Conservation (phyloP, 2,113 vertebrate genomes). For the Anser cygnoides region DNA sequence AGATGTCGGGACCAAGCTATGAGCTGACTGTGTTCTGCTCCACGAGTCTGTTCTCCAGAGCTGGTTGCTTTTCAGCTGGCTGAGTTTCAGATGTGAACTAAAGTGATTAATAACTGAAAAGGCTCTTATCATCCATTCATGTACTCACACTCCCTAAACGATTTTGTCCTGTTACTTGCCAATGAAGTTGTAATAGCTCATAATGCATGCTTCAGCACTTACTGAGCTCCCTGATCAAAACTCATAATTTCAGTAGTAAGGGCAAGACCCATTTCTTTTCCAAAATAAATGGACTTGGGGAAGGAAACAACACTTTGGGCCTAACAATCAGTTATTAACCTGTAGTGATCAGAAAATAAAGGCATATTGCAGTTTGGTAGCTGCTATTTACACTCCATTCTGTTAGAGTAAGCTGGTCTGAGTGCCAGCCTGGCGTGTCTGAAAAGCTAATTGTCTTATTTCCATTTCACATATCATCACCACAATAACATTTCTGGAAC, state of each 20-base stretch:
- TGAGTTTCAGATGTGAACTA: slow-evolving; percentile 20
- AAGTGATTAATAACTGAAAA: slow-evolving; percentile 38
- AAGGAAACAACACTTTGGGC: slow-evolving; percentile 16
- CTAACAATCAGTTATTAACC: slow-evolving; percentile 12
- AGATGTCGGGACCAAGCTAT: neutral
- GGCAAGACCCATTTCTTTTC: neutral
- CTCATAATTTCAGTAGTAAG: neutral
- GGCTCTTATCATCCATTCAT: neutral
- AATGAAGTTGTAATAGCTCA: neutral
- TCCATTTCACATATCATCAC: slow-evolving; percentile 22
- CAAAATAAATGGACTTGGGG: neutral
- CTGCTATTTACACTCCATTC: neutral
- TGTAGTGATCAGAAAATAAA: neutral
- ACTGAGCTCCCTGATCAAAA: neutral
- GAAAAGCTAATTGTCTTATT: slow-evolving; percentile 21
- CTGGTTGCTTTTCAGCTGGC: slow-evolving; percentile 26
- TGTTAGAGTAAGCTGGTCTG: neutral
- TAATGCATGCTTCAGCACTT: neutral
- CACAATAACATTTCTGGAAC: slow-evolving; percentile 5
- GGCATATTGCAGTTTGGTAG: neutral
- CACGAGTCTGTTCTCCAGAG: neutral
- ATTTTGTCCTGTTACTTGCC: neutral
- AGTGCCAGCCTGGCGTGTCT: neutral
- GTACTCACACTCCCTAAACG: neutral
- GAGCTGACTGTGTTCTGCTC: neutral